A percentile compares a stretch with the other conserved stretches of the same genome.
These are phyloP conservation scores for Micrasema minimum DNA, from an alignment of 1,140 invertebrate genomes.

Conservation along the genomic window DNA sequence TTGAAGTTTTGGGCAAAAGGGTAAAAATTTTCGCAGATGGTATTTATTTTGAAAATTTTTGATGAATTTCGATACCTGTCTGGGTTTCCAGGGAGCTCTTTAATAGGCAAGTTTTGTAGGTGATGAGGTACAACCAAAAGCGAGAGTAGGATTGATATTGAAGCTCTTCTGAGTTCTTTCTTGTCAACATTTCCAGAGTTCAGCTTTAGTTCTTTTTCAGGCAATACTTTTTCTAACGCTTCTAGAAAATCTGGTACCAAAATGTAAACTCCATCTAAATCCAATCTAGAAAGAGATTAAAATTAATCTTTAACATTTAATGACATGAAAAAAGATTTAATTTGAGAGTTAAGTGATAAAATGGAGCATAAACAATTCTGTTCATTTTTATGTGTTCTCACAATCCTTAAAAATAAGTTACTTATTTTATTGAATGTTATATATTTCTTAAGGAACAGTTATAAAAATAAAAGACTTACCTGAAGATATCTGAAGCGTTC, in stretches of 20 bases:
- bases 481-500: constrained; percentile 62
- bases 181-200: constrained; percentile 73
- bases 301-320: no score
- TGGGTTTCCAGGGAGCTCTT: constrained; percentile 71
- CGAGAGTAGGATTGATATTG: constrained; percentile 90
- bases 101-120: constrained; percentile 84
- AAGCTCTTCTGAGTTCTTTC: constrained; percentile 86
- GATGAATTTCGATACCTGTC: constrained; percentile 43
- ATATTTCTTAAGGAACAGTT: no score
- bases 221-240: constrained; percentile 88
- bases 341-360: no score
- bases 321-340: no score
- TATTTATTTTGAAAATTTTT: no score
- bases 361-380: no score
- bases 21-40: no score
- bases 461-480: no score
- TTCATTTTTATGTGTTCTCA: no score
- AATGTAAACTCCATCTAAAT: constrained; percentile 92
- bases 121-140: constrained; percentile 91
- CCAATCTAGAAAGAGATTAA: constrained; percentile 79
- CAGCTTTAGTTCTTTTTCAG: constrained; percentile 79
- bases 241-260: constrained; percentile 89
- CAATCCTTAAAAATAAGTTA: no score
- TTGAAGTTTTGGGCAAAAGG: no score
- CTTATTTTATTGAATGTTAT: no score